These are phyloP conservation scores for Dryococelus australis DNA, from an alignment of 2,888 invertebrate species.

Conservation along the genomic window DNA sequence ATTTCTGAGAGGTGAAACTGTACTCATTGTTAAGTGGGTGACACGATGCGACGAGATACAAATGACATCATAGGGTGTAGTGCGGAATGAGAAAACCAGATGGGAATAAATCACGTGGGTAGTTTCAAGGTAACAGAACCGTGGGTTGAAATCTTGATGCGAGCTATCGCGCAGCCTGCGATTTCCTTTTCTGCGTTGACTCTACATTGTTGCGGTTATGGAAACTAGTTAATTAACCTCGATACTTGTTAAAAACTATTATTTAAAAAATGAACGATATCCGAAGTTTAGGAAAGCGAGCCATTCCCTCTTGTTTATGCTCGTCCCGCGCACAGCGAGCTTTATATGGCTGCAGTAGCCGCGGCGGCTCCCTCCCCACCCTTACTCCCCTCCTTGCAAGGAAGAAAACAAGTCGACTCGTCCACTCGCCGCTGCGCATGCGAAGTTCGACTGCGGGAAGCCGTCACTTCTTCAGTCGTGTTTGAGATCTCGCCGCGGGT, in stretches of 20 bases:
- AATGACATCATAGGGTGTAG: conserved; percentile 37
- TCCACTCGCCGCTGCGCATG: conserved; percentile 40
- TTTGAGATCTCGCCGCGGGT: conserved; percentile 41
- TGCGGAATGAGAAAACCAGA: conserved; percentile 38
- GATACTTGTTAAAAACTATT: background rate
- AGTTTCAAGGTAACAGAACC: conserved; percentile 34
- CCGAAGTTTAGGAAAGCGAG: conserved; percentile 21
- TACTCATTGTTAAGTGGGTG: background rate
- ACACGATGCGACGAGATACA: background rate
- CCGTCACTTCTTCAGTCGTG: conserved; percentile 40
- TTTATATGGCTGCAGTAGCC: conserved; percentile 45
- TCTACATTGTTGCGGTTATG: too few species aligned
- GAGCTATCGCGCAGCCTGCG: background rate
- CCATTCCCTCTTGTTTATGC: conserved; percentile 38
- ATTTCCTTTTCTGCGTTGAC: background rate
- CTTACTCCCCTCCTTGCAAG: conserved; percentile 35
- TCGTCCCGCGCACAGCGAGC: conserved; percentile 38
- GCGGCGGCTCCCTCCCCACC: conserved; percentile 32
- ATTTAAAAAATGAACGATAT: conserved; percentile 21
- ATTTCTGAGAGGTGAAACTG: background rate
- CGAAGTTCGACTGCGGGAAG: conserved; percentile 32
- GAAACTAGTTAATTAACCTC: background rate
- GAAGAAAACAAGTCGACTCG: conserved; percentile 36
- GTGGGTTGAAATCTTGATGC: conserved; percentile 28
- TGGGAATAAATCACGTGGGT: conserved; percentile 23